Percentiles rank a stretch among this genome's conserved stretches.
Evolutionary conservation across 2,113 vertebrate species (phyloP).

Genomic region (Cisticola juncidis): DNA sequence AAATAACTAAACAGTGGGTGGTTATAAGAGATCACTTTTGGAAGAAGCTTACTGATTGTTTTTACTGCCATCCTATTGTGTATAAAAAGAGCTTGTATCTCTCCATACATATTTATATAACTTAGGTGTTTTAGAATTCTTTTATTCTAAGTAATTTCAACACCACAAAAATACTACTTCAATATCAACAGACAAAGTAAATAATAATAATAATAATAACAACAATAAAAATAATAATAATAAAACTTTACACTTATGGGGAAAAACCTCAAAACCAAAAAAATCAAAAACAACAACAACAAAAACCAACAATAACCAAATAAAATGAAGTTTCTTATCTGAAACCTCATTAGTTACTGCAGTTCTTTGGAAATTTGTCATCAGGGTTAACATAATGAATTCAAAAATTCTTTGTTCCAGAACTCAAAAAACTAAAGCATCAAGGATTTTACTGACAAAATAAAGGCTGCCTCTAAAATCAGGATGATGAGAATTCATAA

Average conservation of each 20-base stretch:
- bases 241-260: neutral
- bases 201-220: neutral
- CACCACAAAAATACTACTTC: slow-evolving; percentile 54
- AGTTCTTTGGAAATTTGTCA: slow-evolving; percentile 24
- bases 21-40: slow-evolving; percentile 42
- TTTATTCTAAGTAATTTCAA: slow-evolving; percentile 65
- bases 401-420: neutral
- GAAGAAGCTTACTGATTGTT: slow-evolving; percentile 35
- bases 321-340: slow-evolving; percentile 28
- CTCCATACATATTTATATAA: slow-evolving; percentile 65
- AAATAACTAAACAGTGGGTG: slow-evolving; percentile 56
- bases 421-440: neutral
- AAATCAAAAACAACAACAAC: too few species aligned
- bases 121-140: slow-evolving; percentile 18
- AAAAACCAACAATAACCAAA: neutral
- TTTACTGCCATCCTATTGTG: slow-evolving; percentile 51
- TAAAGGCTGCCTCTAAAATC: neutral
- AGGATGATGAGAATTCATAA: neutral
- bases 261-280: too few species aligned
- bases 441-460: neutral
- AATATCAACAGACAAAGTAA: slow-evolving; percentile 14
- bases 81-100: slow-evolving; percentile 48
- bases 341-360: neutral
- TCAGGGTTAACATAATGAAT: neutral
- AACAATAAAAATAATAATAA: too few species aligned